Conservation (phyloP, 2,113 vertebrate species). For the Xiphophorus hellerii region DNA sequence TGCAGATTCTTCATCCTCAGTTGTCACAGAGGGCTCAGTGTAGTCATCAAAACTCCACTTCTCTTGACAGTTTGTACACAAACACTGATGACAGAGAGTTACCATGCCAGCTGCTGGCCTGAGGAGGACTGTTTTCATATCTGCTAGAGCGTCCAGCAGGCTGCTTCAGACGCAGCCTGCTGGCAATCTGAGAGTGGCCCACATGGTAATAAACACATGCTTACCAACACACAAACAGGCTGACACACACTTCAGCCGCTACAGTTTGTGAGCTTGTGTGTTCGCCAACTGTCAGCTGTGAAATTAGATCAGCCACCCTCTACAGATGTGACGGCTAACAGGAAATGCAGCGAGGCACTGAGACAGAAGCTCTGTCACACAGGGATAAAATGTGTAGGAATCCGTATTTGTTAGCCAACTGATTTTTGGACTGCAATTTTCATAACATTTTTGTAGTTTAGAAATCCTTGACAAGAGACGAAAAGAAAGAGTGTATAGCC, state of each 20-base stretch:
- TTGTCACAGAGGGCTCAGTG: too few relatives aligned
- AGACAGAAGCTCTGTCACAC: conserved; percentile 12
- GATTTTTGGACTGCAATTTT: not conserved
- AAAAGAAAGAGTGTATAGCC: not conserved
- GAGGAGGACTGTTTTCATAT: not conserved
- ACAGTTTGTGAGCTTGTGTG: conserved; percentile 7
- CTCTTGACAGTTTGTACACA: too few relatives aligned
- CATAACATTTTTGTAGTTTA: not conserved
- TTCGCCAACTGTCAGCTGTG: conserved; percentile 39
- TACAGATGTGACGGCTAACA: conserved; percentile 14
- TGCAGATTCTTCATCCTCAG: too few relatives aligned
- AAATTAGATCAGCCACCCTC: conserved; percentile 30
- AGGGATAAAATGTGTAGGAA: not conserved
- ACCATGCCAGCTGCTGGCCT: not conserved
- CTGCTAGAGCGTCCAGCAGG: not conserved
- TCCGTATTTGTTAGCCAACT: not conserved
- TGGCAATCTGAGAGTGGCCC: conserved; percentile 1
- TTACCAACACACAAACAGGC: conserved; percentile 4
- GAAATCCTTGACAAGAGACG: not conserved
- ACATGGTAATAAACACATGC: conserved; percentile 1
- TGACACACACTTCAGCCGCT: not conserved
- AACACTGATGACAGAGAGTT: not conserved
- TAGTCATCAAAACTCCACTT: too few relatives aligned
- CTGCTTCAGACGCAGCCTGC: not conserved
- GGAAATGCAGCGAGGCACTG: conserved; percentile 30